phyloP scores from a whole-genome alignment of 2,797 vertebrate species.

The Urophycis tenuis region DNA sequence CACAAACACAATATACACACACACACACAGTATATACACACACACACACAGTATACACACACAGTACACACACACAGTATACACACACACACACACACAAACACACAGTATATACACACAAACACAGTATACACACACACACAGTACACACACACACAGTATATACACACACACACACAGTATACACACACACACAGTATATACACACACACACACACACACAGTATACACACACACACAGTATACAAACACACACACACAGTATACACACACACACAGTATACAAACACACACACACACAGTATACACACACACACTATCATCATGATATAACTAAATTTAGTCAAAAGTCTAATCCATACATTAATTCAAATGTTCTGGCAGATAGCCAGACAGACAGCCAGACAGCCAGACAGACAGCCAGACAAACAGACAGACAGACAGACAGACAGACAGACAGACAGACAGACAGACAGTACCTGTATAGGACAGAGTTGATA shows the following conservation, averaged over 20 bases:
- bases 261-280: too few relatives aligned
- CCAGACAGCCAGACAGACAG: slow-evolving; percentile 23
- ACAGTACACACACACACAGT: slow-evolving; percentile 13
- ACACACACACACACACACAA: slow-evolving; percentile 36
- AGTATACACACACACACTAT: slow-evolving; percentile 12
- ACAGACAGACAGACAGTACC: slow-evolving; percentile 57
- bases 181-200: slow-evolving; percentile 35
- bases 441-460: slow-evolving; percentile 26
- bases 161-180: slow-evolving; percentile 14
- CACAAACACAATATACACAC: too few relatives aligned
- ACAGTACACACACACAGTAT: slow-evolving; percentile 8
- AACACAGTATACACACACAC: too few relatives aligned
- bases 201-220: slow-evolving; percentile 39
- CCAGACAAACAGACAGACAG: slow-evolving; percentile 1
- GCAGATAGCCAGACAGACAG: slow-evolving; percentile 3
- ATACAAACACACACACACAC: too few relatives aligned
- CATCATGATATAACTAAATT: background rate
- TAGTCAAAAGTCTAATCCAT: background rate
- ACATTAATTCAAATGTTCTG: background rate
- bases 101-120: too few relatives aligned
- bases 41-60: slow-evolving; percentile 18
- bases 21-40: slow-evolving; percentile 10
- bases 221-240: too few relatives aligned
- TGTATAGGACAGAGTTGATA: slow-evolving; percentile 82
- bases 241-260: slow-evolving; percentile 21